Evolutionary conservation across 2,113 vertebrate species (phyloP), one percentile per base, ranked within the genome.

Genomic region (Mirounga angustirostris): DNA sequence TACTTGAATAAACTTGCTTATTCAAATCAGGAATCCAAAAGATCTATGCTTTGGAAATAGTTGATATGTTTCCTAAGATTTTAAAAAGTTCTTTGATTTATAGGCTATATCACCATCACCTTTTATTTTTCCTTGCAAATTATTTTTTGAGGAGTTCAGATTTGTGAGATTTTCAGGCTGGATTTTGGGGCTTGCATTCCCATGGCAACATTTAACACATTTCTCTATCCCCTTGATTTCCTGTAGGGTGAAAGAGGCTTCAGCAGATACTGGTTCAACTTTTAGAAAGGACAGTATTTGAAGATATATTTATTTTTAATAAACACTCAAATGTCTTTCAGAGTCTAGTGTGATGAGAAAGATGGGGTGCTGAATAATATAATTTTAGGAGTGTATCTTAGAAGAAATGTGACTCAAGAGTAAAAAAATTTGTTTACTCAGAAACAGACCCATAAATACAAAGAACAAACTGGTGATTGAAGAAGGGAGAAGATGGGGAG

Each of bases 121-220:
- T 40, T 94, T 71, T 92, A 69, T 61, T 80, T 87, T 69, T 71
- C 28, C 15, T 92, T 69, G 13, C 13, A 67, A 95, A 81, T 95
- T 74, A 81, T 56, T 67, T 73, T 65, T 76, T 65, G 14, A 80
- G 65, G 6, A 67, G 22, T 94, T 92, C 7, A 18, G 5, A 16
- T 36, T 15, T n/a, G 18, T 94, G 40, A 89, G 22, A 74, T 13
- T 56, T 81, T 91, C 40, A 83, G 36, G 6, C 12, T 85, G 50
- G 9, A 79, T 81, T 73, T 91, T 89, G 58, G 59, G 22, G 4
- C 83, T 26, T 61, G 0, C 24, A 65, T 56, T 43, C 40, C 52
- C 28, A 54, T 93, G 74, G 46, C 18, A 83, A 94, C 15, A 91
- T 80, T 61, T 67, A 90, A 90, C 1, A 36, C 46, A 6, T 52